Evolutionary conservation across 1,140 invertebrate genomes (phyloP), one percentile per base, ranked within the genome.

Genomic region (Himalopsyche phryganea): DNA sequence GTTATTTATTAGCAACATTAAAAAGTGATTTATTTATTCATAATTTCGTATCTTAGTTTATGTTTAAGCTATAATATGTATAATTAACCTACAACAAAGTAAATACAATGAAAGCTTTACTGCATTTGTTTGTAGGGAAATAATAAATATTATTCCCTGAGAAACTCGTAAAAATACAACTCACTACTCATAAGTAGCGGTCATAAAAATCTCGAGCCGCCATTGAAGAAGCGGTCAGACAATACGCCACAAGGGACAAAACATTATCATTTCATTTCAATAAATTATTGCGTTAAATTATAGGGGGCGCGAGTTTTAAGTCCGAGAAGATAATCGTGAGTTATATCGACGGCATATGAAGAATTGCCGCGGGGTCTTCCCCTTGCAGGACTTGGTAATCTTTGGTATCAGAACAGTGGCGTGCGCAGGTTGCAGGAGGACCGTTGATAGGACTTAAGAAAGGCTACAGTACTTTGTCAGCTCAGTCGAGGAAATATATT

Each of bases 201-300:
- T 13, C n/a, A 11, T n/a, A n/a, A 15, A 13, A 13, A 15, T 11
- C 38, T 4, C 38, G 38, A n/a, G 38, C 15, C 38, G 5, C 15
- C 11, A 13, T 15, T 15, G 38, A n/a, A 15, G 38, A 40, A 11
- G 32, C n/a, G 47, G 42, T 11, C 42, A 33, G 40, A 51, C 58
- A 57, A 53, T 60, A 60, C 58, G 57, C 61, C 61, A 60, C 48
- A 40, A 60, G 61, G 53, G 52, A 64, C 61, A 64, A 64, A 64
- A 64, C 61, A 64, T 64, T 64, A 64, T 64, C 61, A 64, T 64
- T 64, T 64, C 53, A 64, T 64, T 64, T 64, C 61, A 64, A 64
- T 64, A 64, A 64, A 64, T 64, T 64, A 64, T 64, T 60, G 58
- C 61, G 57, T 55, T 53, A 64, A 64, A 64, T 64, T 64, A 64